These are phyloP conservation scores for Dendrolimus houi DNA, from an alignment of 2,888 invertebrate species.

Conservation along the genomic window DNA sequence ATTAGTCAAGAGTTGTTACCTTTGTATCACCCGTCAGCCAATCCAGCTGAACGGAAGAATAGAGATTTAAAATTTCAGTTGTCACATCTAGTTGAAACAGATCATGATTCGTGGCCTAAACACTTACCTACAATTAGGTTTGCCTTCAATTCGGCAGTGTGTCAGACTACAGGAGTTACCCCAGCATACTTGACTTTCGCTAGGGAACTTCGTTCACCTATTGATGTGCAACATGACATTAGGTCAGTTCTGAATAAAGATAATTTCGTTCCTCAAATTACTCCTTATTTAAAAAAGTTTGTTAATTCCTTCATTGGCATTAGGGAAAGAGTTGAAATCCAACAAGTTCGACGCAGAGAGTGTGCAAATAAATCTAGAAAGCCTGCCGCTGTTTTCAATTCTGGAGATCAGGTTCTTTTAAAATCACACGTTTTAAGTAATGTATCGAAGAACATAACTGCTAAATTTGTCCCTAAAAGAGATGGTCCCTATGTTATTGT, in stretches of 20 bases:
- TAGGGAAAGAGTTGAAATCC: background rate
- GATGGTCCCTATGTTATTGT: too few relatives aligned
- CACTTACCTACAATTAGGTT: slow-evolving; percentile 18
- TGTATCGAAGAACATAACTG: too few relatives aligned
- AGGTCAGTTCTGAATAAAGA: slow-evolving; percentile 7
- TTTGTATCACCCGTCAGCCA: slow-evolving; percentile 32
- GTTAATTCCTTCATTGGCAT: background rate
- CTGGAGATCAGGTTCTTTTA: too few relatives aligned
- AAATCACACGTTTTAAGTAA: too few relatives aligned
- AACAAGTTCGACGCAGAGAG: background rate
- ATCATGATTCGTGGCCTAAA: slow-evolving; percentile 20
- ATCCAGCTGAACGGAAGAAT: slow-evolving; percentile 30
- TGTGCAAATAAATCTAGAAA: too few relatives aligned
- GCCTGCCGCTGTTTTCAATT: too few relatives aligned
- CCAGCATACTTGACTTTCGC: slow-evolving; percentile 24
- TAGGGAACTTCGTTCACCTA: slow-evolving; percentile 20
- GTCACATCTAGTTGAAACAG: slow-evolving; percentile 13
- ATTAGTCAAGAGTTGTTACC: slow-evolving; percentile 22
- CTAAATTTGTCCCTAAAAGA: too few relatives aligned
- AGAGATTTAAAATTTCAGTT: slow-evolving; percentile 25
- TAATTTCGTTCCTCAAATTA: slow-evolving; percentile 15
- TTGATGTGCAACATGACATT: slow-evolving; percentile 7
- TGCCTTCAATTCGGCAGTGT: slow-evolving; percentile 15
- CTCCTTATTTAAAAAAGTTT: slow-evolving; percentile 8
- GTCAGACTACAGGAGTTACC: slow-evolving; percentile 12